A percentile compares a stretch with the other conserved stretches of the same genome.
phyloP scores from a whole-genome alignment of 1,140 invertebrate species.

The Musca domestica region DNA sequence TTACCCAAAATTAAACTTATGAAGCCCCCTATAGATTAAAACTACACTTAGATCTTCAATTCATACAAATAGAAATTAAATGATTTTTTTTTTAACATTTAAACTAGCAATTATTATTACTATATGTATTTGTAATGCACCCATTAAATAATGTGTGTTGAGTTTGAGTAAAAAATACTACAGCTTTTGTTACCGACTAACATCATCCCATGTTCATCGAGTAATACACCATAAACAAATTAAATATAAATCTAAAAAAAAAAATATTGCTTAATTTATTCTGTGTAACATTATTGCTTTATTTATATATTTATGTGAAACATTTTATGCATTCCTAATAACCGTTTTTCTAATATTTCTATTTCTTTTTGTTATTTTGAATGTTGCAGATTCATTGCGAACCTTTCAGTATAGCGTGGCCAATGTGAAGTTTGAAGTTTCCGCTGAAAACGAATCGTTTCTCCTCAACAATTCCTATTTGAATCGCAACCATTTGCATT shows the following conservation, averaged over 20 bases:
- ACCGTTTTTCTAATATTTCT: neutral
- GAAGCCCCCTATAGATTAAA: neutral
- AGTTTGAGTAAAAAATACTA: too few species aligned
- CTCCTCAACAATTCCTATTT: constrained; percentile 15
- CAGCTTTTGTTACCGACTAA: neutral
- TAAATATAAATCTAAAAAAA: neutral
- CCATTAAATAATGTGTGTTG: too few species aligned
- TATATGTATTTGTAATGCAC: too few species aligned
- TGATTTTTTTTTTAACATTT: too few species aligned
- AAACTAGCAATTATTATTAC: too few species aligned
- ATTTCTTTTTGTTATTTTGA: constrained; percentile 10
- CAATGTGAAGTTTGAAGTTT: constrained; percentile 23
- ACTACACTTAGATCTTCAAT: neutral
- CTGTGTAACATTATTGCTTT: neutral
- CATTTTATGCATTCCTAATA: neutral
- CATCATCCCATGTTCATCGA: too few species aligned
- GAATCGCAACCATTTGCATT: neutral
- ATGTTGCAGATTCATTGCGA: constrained; percentile 21
- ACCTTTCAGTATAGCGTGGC: constrained; percentile 24
- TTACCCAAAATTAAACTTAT: neutral
- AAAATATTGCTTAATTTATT: neutral
- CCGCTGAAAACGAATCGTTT: constrained; percentile 23
- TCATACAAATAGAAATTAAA: too few species aligned
- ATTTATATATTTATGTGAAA: neutral
- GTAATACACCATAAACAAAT: too few species aligned